These are phyloP conservation scores for Aphidius colemani DNA, from an alignment of 2,888 invertebrate species.

Conservation along the genomic window DNA sequence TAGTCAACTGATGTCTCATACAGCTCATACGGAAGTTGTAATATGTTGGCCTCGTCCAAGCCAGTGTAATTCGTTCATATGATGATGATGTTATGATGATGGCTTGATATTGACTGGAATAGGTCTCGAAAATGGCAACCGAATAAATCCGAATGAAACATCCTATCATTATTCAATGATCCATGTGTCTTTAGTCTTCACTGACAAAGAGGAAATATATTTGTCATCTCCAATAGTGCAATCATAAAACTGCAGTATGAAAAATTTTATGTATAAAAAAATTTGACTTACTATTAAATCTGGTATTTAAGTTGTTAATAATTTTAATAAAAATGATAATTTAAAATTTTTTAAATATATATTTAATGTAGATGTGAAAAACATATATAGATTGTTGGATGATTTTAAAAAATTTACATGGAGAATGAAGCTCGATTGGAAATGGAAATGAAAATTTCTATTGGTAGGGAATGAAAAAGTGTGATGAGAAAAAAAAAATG, in stretches of 20 bases:
- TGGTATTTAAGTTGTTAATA: not conserved
- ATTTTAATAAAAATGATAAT: not conserved
- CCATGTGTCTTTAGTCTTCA: conserved; percentile 48
- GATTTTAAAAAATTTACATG: conserved; percentile 39
- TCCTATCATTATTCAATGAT: conserved; percentile 57
- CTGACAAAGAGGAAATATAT: conserved; percentile 29
- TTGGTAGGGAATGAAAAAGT: not conserved
- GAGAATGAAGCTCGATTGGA: conserved; percentile 28
- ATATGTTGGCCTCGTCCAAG: conserved; percentile 1
- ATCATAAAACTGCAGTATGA: not conserved
- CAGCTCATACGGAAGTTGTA: conserved; percentile 16
- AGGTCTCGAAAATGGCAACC: conserved; percentile 40
- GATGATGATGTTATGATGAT: conserved; percentile 1
- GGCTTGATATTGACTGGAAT: not conserved
- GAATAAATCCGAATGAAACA: conserved; percentile 50
- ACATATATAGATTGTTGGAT: conserved; percentile 32
- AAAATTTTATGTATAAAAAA: not conserved
- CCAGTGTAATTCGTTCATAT: conserved; percentile 12
- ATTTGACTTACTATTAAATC: not conserved
- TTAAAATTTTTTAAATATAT: conserved; percentile 1
- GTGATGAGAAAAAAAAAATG: conserved; percentile 3
- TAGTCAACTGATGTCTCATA: not conserved
- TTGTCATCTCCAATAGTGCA: not conserved
- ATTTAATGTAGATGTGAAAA: not conserved
- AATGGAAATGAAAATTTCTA: conserved; percentile 18